A percentile compares a stretch with the other conserved stretches of the same genome.
These are phyloP conservation scores for Xestia c-nigrum DNA, from an alignment of 2,888 invertebrate species.

Conservation along the genomic window DNA sequence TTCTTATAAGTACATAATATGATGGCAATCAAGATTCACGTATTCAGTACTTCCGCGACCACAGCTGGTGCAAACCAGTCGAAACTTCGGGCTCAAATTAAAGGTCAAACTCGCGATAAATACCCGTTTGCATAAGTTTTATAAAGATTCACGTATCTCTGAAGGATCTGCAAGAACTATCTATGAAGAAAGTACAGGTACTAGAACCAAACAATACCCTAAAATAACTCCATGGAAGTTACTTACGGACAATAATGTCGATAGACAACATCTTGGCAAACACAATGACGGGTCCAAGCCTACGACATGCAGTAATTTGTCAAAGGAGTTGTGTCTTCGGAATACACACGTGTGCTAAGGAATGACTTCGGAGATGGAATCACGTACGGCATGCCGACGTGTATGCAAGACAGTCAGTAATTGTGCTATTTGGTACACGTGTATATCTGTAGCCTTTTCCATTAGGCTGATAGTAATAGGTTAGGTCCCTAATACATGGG, in stretches of 20 bases:
- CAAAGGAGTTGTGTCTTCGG: slow-evolving; percentile 32
- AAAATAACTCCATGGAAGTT: not conserved
- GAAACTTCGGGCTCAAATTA: no score
- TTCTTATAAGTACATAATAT: not conserved
- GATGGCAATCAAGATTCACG: not conserved
- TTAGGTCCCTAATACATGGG: no score
- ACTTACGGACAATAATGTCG: not conserved
- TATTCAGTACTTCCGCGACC: no score
- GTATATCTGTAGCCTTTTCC: not conserved
- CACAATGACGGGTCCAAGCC: not conserved
- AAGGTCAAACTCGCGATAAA: no score
- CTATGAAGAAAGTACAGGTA: not conserved
- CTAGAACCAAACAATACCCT: not conserved
- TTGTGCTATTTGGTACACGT: not conserved
- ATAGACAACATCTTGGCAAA: not conserved
- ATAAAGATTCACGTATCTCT: no score
- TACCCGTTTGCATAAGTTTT: no score
- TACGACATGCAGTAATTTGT: not conserved
- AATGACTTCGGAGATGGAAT: not conserved
- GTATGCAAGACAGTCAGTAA: not conserved
- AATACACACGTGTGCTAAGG: not conserved
- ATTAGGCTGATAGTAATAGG: not conserved
- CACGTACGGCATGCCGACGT: not conserved
- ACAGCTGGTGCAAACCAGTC: no score
- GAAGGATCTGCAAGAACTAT: not conserved